Evolutionary conservation across 2,888 invertebrate species (phyloP).

Genomic region (Phania funesta): DNA sequence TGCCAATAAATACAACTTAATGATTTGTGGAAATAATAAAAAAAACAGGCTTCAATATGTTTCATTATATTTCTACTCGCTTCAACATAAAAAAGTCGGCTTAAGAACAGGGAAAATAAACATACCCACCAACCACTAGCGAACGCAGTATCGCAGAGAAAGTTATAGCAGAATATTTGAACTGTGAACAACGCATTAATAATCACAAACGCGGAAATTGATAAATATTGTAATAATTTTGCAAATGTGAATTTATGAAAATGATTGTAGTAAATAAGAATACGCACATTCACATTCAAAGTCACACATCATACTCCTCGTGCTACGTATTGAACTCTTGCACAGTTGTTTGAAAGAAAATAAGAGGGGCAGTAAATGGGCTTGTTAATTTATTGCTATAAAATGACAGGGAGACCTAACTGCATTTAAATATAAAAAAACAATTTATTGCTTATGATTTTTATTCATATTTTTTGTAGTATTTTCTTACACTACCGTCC

Average conservation of each 20-base stretch:
- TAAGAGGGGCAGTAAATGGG: constrained; percentile 6
- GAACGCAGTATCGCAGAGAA: background rate
- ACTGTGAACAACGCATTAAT: constrained; percentile 47
- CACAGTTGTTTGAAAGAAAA: background rate
- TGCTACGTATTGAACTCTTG: background rate
- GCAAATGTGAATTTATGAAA: constrained; percentile 43
- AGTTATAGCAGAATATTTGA: constrained; percentile 13
- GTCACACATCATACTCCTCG: background rate
- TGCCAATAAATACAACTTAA: too few species aligned
- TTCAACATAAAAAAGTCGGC: constrained; percentile 18
- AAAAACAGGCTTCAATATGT: constrained; percentile 32
- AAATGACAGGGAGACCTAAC: constrained; percentile 41
- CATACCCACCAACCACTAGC: constrained; percentile 10
- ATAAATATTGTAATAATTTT: constrained; percentile 50
- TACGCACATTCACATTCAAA: background rate
- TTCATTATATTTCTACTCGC: background rate
- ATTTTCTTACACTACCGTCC: background rate
- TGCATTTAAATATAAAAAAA: background rate
- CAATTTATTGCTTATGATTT: background rate
- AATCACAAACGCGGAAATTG: constrained; percentile 53
- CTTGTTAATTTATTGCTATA: constrained; percentile 51
- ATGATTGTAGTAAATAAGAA: constrained; percentile 33
- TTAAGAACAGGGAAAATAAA: constrained; percentile 28
- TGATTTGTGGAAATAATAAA: too few species aligned
- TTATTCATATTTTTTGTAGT: background rate